These are phyloP conservation scores for Rhopalosiphum padi DNA, from an alignment of 1,140 invertebrate genomes.

Conservation along the genomic window DNA sequence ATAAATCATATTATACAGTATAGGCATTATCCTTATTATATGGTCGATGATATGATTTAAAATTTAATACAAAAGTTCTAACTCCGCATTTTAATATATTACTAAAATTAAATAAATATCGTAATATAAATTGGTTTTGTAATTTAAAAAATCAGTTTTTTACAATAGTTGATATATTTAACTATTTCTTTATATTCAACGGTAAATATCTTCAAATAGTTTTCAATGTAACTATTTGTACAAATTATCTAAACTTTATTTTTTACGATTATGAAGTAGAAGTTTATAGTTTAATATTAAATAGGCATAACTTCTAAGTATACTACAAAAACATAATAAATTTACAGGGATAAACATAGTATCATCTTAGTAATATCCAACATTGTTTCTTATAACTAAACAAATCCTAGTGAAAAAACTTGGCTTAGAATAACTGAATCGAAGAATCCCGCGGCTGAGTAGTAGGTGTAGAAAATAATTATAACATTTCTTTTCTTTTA, in stretches of 20 bases:
- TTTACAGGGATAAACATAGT: too few species aligned
- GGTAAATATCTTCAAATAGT: background rate
- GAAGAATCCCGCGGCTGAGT: background rate
- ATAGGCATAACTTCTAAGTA: too few species aligned
- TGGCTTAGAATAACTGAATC: background rate
- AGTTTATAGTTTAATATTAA: too few species aligned
- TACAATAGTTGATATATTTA: background rate
- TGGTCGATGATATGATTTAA: too few species aligned
- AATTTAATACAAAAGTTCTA: too few species aligned
- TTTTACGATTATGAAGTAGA: background rate
- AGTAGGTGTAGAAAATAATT: background rate
- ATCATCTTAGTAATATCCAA: background rate
- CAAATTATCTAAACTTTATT: background rate
- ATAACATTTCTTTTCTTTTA: background rate
- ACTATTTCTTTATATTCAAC: background rate
- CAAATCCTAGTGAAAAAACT: background rate
- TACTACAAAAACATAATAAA: too few species aligned
- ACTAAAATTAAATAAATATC: background rate
- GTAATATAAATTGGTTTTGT: background rate
- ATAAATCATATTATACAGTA: too few species aligned
- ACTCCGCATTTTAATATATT: too few species aligned
- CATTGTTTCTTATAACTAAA: background rate
- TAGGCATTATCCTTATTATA: too few species aligned
- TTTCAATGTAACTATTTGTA: background rate
- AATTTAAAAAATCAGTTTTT: background rate